These are phyloP conservation scores for Sarcophaga peregrina DNA, from an alignment of 1,140 invertebrate species.

Conservation along the genomic window DNA sequence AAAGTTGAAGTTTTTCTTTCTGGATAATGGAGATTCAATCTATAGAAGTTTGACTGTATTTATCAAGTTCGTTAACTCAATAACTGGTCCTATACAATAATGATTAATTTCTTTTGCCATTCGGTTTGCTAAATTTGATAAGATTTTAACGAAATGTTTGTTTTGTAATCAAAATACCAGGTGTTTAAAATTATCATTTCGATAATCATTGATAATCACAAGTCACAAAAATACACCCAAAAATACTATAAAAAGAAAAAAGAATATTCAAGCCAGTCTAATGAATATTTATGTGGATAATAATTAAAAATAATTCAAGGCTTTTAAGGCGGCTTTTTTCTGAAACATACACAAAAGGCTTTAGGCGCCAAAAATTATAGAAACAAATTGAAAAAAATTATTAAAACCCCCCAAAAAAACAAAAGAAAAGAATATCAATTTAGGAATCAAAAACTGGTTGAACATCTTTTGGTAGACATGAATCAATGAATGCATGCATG, in stretches of 20 bases:
- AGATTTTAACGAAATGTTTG: neutral
- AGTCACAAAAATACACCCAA: neutral
- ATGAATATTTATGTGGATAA: slow-evolving; percentile 36
- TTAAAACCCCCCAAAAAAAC: slow-evolving; percentile 37
- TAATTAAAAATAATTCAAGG: slow-evolving; percentile 34
- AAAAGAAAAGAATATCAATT: neutral
- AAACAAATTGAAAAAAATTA: slow-evolving; percentile 1
- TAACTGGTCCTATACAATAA: too few relatives aligned
- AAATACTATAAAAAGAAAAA: neutral
- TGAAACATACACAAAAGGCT: neutral
- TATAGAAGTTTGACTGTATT: too few relatives aligned
- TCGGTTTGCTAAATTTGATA: neutral
- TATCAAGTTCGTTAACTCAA: too few relatives aligned
- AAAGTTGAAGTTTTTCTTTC: too few relatives aligned
- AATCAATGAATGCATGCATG: slow-evolving; percentile 22
- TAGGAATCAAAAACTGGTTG: neutral
- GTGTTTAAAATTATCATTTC: neutral
- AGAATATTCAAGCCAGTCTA: slow-evolving; percentile 6
- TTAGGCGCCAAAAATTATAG: slow-evolving; percentile 28
- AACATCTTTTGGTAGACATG: neutral
- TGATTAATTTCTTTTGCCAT: too few relatives aligned
- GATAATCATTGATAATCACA: neutral
- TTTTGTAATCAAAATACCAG: neutral
- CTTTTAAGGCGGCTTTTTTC: neutral
- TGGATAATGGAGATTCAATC: too few relatives aligned